phyloP scores from a whole-genome alignment of 2,113 vertebrate species.

The Acanthisitta chloris region DNA sequence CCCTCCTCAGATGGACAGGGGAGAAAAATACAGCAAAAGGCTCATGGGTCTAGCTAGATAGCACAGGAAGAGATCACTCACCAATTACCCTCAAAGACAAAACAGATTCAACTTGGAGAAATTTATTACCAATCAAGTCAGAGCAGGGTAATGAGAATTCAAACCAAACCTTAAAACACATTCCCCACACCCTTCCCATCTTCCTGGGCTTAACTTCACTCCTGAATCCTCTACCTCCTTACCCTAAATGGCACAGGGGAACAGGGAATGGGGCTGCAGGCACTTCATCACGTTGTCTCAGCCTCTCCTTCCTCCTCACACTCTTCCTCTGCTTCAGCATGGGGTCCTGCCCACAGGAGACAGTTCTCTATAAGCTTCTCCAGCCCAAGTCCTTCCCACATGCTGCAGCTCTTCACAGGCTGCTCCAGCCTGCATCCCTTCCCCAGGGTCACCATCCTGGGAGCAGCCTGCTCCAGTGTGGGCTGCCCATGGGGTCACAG shows the following conservation, averaged over 20 bases:
- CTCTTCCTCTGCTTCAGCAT: no score
- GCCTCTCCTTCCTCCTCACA: no score
- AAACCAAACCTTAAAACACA: background rate
- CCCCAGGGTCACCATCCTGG: no score
- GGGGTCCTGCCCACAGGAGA: no score
- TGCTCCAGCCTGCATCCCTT: no score
- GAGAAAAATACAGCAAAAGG: background rate
- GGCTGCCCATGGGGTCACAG: no score
- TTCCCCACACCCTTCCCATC: background rate
- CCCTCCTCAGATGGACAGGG: background rate
- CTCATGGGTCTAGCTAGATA: background rate
- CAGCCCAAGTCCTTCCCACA: no score
- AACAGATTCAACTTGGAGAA: background rate
- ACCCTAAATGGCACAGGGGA: background rate
- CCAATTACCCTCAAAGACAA: background rate
- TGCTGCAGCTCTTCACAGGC: no score
- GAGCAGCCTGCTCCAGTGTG: no score
- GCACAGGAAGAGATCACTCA: background rate
- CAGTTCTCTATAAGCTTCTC: no score
- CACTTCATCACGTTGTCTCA: no score
- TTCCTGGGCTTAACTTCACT: background rate
- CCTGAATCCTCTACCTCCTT: background rate
- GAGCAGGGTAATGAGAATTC: background rate
- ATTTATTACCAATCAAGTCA: background rate
- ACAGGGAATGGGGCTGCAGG: background rate